phyloP scores from a whole-genome alignment of 2,113 vertebrate genomes.

The Fukomys damarensis region DNA sequence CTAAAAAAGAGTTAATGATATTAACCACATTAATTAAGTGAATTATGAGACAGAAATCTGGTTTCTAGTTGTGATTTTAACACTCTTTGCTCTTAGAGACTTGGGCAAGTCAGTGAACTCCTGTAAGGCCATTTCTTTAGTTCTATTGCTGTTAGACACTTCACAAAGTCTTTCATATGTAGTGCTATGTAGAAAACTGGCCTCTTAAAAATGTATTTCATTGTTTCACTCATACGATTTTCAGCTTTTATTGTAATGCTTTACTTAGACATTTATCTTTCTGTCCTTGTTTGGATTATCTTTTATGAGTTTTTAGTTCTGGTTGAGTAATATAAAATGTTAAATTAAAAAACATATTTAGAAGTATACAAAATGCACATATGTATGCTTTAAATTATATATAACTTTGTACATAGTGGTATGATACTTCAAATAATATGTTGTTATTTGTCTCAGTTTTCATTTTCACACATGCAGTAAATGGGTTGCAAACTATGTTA shows the following conservation, averaged over 20 bases:
- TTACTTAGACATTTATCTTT: constrained; percentile 10
- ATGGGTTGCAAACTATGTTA: neutral
- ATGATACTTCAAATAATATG: constrained; percentile 5
- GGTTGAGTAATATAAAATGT: neutral
- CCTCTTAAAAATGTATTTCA: neutral
- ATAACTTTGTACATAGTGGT: neutral
- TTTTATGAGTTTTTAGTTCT: constrained; percentile 30
- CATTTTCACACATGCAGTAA: neutral
- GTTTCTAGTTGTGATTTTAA: neutral
- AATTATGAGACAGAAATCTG: neutral
- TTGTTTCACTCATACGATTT: neutral
- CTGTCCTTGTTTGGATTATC: neutral
- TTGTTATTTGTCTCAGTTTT: constrained; percentile 50
- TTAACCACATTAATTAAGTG: neutral
- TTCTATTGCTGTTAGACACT: neutral
- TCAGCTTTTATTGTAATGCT: constrained; percentile 19
- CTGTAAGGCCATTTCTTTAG: neutral
- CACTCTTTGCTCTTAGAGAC: neutral
- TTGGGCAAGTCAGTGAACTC: neutral
- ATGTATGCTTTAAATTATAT: constrained; percentile 22
- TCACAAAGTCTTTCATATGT: neutral
- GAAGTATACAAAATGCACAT: neutral
- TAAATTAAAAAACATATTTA: constrained; percentile 9
- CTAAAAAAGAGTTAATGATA: neutral
- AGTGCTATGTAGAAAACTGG: neutral